These are phyloP conservation scores for Globicephala melas DNA, from an alignment of 2,113 vertebrate genomes.

Conservation along the genomic window DNA sequence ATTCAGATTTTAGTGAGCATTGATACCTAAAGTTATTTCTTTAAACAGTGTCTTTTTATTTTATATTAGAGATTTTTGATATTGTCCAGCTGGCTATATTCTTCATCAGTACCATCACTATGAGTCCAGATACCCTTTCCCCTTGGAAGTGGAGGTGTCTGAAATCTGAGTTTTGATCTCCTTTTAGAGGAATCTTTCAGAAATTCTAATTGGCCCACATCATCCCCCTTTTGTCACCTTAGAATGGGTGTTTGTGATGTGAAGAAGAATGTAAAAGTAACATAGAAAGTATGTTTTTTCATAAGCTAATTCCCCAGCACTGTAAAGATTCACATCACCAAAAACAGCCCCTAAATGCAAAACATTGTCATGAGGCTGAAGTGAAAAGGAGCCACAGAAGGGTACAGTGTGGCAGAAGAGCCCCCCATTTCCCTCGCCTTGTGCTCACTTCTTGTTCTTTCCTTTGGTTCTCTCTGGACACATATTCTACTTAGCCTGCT, in stretches of 20 bases:
- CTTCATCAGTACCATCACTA: not conserved
- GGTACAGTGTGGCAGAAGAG: accelerated
- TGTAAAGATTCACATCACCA: not conserved
- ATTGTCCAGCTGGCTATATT: not conserved
- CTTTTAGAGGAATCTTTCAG: not conserved
- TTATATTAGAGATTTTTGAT: not conserved
- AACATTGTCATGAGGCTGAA: not conserved
- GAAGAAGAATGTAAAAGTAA: not conserved
- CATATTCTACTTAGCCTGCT: accelerated
- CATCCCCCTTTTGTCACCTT: not conserved
- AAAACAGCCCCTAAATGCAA: not conserved
- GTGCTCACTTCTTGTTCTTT: not conserved
- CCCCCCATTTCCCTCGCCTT: not conserved
- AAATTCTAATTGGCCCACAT: not conserved
- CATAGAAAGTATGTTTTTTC: not conserved
- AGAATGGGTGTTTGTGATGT: not conserved
- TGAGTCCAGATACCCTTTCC: not conserved
- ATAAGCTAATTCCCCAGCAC: not conserved
- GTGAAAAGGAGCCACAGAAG: not conserved
- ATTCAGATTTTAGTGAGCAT: not conserved
- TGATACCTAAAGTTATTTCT: not conserved
- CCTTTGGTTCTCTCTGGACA: no score
- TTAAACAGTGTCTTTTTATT: not conserved
- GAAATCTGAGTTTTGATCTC: not conserved
- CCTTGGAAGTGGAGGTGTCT: not conserved